Conservation (phyloP, 2,888 invertebrate species). For the Cantharis rustica region DNA sequence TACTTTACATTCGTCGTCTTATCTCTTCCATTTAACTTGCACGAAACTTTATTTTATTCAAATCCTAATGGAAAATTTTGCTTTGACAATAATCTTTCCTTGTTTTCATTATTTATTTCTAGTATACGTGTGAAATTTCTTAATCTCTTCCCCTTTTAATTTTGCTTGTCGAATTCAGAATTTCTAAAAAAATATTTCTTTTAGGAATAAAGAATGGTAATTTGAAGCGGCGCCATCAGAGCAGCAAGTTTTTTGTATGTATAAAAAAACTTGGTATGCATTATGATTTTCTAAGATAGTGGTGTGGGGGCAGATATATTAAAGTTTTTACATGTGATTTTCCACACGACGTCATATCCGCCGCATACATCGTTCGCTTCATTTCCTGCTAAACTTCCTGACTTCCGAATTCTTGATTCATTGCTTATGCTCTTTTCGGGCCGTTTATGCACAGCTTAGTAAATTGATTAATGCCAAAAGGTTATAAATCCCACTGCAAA, state of each 20-base stretch:
- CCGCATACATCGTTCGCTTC: constrained; percentile 32
- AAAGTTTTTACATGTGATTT: constrained; percentile 31
- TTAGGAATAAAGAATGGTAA: not conserved
- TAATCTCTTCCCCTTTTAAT: not conserved
- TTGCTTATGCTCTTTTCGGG: constrained; percentile 27
- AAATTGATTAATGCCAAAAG: constrained; percentile 17
- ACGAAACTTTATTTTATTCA: not conserved
- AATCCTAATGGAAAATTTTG: not conserved
- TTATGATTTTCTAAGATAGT: constrained; percentile 1
- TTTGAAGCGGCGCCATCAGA: not conserved
- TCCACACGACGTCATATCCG: constrained; percentile 29
- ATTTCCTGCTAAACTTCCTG: constrained; percentile 27
- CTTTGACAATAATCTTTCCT: not conserved
- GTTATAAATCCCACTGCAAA: constrained; percentile 4
- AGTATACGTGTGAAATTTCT: not conserved
- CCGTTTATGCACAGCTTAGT: constrained; percentile 13
- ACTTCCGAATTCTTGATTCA: constrained; percentile 26
- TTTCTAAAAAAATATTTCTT: not conserved
- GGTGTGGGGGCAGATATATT: constrained; percentile 24
- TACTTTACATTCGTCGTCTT: constrained; percentile 28
- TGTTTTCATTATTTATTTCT: not conserved
- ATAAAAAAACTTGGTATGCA: not conserved
- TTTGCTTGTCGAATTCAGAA: not conserved
- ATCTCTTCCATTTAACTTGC: constrained; percentile 23
- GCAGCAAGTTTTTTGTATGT: not conserved